Evolutionary conservation across 2,113 vertebrate species (phyloP).

Genomic region (Burhinus bistriatus): DNA sequence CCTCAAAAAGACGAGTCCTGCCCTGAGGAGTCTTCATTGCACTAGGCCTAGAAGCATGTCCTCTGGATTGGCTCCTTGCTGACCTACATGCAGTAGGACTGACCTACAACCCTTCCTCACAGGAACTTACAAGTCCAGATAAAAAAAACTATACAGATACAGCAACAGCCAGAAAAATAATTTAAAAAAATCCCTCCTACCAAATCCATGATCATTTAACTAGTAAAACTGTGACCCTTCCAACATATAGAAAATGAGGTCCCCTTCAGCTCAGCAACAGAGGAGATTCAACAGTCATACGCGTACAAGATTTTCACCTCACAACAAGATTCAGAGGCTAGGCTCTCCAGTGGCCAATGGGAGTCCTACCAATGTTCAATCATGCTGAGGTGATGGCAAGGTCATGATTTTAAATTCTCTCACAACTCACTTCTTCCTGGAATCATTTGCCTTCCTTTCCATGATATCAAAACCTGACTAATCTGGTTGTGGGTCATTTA

Average conservation of each 20-base stretch:
- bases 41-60: neutral
- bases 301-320: neutral
- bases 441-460: neutral
- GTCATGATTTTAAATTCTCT: neutral
- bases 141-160: neutral
- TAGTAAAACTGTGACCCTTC: neutral
- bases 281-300: neutral
- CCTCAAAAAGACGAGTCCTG: neutral
- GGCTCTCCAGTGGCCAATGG: neutral
- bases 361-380: neutral
- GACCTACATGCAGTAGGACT: neutral
- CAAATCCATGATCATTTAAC: neutral
- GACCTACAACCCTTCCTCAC: neutral
- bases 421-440: neutral
- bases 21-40: neutral
- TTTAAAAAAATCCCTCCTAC: neutral
- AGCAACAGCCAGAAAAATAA: neutral
- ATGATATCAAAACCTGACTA: neutral
- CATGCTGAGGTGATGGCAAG: neutral
- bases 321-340: neutral
- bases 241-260: neutral
- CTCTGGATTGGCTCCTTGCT: neutral
- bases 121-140: neutral
- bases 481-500: neutral
- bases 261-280: neutral